phyloP scores from a whole-genome alignment of 1,140 invertebrate genomes.

The Stenopsyche tienmushanensis region DNA sequence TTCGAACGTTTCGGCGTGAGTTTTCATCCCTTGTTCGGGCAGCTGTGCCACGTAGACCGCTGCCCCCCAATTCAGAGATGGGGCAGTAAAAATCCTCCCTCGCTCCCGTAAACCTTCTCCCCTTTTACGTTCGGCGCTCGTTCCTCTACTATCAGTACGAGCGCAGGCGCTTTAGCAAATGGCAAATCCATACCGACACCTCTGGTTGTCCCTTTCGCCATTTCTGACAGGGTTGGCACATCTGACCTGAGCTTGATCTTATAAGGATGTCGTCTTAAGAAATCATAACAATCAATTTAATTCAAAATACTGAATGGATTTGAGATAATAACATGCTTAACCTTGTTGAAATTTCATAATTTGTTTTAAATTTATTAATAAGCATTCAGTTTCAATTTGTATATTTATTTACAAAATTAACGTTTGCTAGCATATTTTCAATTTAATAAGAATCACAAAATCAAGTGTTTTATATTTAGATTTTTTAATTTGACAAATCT shows the following conservation, averaged over 20 bases:
- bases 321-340: no score
- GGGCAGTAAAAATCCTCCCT: not conserved
- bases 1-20: constrained; percentile 1
- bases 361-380: not conserved
- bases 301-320: no score
- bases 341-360: no score
- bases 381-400: no score
- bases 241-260: no score
- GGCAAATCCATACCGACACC: constrained; percentile 38
- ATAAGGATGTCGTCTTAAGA: no score
- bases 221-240: constrained; percentile 16
- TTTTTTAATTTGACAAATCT: no score
- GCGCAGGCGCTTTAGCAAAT: constrained; percentile 35
- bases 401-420: no score
- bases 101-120: not conserved
- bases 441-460: no score
- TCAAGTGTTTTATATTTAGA: no score
- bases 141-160: not conserved
- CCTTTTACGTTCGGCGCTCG: constrained; percentile 7
- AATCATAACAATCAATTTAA: no score
- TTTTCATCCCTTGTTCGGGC: constrained; percentile 19
- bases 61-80: not conserved
- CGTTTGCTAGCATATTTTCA: no score
- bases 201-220: constrained; percentile 30
- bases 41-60: not conserved